Percentiles rank a stretch among this genome's conserved stretches.
These are phyloP conservation scores for Halcyon malimbica DNA, from an alignment of 2,113 vertebrate genomes.

Conservation along the genomic window DNA sequence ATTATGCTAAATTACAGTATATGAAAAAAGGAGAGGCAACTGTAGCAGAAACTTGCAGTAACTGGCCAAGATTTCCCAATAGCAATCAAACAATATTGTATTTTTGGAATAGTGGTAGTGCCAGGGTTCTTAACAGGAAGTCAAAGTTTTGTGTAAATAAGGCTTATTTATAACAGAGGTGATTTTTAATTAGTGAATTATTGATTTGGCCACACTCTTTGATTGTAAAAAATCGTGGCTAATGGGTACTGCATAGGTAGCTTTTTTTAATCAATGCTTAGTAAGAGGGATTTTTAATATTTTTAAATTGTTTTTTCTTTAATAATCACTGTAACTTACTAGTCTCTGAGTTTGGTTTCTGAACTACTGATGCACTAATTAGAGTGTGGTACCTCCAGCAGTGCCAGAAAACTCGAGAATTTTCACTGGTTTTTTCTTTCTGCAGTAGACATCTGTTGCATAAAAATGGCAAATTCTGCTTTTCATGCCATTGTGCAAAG, in stretches of 20 bases:
- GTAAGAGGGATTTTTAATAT: not conserved
- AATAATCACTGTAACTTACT: not conserved
- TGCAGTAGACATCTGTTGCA: not conserved
- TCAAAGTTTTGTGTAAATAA: not conserved
- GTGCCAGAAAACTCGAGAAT: not conserved
- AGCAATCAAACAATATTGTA: not conserved
- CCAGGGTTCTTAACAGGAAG: not conserved
- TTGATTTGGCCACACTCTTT: not conserved
- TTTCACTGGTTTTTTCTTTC: not conserved
- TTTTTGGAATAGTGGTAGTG: not conserved
- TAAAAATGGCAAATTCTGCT: conserved; percentile 25
- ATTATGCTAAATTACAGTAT: conserved; percentile 53
- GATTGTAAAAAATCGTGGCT: not conserved
- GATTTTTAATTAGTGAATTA: not conserved
- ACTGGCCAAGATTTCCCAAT: not conserved
- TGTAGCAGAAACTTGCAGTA: conserved; percentile 7
- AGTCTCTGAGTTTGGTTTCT: not conserved
- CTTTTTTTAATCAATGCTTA: not conserved
- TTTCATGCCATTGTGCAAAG: not conserved
- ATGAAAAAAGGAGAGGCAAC: not conserved
- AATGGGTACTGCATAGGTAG: not conserved
- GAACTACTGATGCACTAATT: not conserved
- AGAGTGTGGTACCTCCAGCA: not conserved
- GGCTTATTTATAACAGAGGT: not conserved
- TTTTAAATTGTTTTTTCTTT: not conserved